Evolutionary conservation across 2,888 invertebrate genomes (phyloP), one percentile per base, ranked within the genome.

Genomic region (Cantharis rustica): DNA sequence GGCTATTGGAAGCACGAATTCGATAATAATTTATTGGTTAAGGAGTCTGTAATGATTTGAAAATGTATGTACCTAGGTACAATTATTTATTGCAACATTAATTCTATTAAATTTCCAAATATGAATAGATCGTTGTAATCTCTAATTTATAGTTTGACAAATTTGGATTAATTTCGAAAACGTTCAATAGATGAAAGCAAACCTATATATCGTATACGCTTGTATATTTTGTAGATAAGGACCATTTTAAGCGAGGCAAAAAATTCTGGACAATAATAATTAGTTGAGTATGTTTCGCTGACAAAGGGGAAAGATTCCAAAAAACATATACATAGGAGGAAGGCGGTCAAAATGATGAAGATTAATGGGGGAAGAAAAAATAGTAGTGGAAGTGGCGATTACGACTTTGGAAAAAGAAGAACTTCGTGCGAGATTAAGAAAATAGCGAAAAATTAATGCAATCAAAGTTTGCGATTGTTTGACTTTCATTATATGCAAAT

Each of bases 1-100:
- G 78, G 77, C 79, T 77, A 79, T 79, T 79, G 77, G 72, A 80
- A 78, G 78, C 79, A 78, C 77, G 80, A 79, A 74, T 73, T 71
- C 71, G 73, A 75, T 79, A 73, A 73, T 77, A 70, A 79, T 79
- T 80, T 80, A 80, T 80, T 77, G 75, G 69, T 72, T 47, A 69
- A 79, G 71, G 69, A 74, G 71, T 66, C 15, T 17, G 61, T 73
- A 74, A 73, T 74, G 71, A 71, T 68, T 74, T 73, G 68, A 27
- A 66, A 66, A 20, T 66, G 64, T 66, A 66, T 66, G 47, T 47
- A 47, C 47, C 47, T 47, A 47, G 47, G 47, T 47, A 47, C 47
- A 47, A 47, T 47, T 47, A 47, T 47, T 47, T 47, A 47, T 47
- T n/a, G 47, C 47, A 13, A 47, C 47, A 47, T 47, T 47, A 47